A percentile compares a stretch with the other conserved stretches of the same genome.
These are phyloP conservation scores for Halesus radiatus DNA, from an alignment of 1,140 invertebrate species.

Conservation along the genomic window DNA sequence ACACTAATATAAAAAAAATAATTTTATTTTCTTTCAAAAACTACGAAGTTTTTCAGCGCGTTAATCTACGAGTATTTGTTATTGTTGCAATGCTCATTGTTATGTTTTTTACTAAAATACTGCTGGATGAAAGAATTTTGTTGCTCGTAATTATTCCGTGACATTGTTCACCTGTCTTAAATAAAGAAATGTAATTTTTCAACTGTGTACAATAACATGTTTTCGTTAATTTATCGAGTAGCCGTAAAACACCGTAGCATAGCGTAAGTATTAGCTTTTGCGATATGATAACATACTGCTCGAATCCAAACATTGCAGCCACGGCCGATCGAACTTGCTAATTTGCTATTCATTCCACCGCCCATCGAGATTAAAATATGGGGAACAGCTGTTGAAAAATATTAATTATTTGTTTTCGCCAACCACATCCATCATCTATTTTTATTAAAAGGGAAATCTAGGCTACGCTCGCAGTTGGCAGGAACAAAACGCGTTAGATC, in stretches of 20 bases:
- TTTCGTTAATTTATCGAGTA: neutral
- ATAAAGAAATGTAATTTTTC: neutral
- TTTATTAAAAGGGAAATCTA: conserved; percentile 13
- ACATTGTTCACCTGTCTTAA: neutral
- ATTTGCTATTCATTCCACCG: conserved; percentile 3
- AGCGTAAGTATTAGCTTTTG: neutral
- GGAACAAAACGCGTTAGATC: conserved; percentile 10
- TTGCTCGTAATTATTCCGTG: neutral
- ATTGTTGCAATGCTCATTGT: no score
- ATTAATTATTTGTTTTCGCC: conserved; percentile 40
- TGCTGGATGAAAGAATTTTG: neutral
- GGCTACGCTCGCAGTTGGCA: conserved; percentile 36
- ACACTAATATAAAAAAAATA: no score
- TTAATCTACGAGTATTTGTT: no score
- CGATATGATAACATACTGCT: conserved; percentile 8
- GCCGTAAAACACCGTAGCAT: neutral
- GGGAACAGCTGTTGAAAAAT: conserved; percentile 33
- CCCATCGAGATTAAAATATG: conserved; percentile 23
- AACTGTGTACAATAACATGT: neutral
- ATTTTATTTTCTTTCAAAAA: no score
- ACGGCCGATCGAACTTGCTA: conserved; percentile 22
- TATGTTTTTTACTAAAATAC: neutral
- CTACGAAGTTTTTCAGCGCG: no score
- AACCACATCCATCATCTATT: conserved; percentile 28
- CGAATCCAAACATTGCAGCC: conserved; percentile 11